Evolutionary conservation across 1,140 invertebrate species (phyloP), one percentile per base, ranked within the genome.

Genomic region (Limonius californicus): DNA sequence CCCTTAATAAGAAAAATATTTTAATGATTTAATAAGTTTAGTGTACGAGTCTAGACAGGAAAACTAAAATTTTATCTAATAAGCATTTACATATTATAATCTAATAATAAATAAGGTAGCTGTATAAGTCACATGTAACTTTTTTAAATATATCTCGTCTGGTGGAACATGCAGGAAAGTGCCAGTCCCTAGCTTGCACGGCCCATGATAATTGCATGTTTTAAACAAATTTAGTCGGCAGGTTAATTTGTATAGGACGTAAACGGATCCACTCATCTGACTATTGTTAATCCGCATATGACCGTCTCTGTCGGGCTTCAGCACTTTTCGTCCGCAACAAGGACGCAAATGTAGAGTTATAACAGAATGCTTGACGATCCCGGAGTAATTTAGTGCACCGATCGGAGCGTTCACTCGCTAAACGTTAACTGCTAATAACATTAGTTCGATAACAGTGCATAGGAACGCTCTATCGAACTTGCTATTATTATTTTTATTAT

Each of bases 141-240:
- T 68, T 71, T 70, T 68, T 54, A 63, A 64, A 69, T 69, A 63
- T 71, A 69, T 67, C 54, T 54, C 12, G 23, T 27, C 21, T 23
- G 18, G 20, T 19, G 20, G 54, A 55, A 55, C 54, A 55, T 55
- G 54, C 54, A 55, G 54, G 54, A 32, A 70, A 67, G 70, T 72
- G 69, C 70, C 70, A 70, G 71, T 61, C 59, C 21, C 64, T 57
- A 67, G 64, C 68, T 67, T 69, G 71, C 69, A 72, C 70, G 66
- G 70, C 59, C 67, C 65, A 66, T 67, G 69, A 73, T 73, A 73
- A 73, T 73, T 73, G 72, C 72, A 73, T 73, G 72, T 66, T 72
- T 72, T 73, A 71, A 73, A 72, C 72, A 68, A 73, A 72, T 73
- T 73, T 72, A 71, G 69, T 60, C 72, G 70, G 68, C 65, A 71